Percentiles rank a stretch among this genome's conserved stretches.
Conservation (phyloP, 2,113 vertebrate species). For the Heterotilapia buettikoferi region DNA sequence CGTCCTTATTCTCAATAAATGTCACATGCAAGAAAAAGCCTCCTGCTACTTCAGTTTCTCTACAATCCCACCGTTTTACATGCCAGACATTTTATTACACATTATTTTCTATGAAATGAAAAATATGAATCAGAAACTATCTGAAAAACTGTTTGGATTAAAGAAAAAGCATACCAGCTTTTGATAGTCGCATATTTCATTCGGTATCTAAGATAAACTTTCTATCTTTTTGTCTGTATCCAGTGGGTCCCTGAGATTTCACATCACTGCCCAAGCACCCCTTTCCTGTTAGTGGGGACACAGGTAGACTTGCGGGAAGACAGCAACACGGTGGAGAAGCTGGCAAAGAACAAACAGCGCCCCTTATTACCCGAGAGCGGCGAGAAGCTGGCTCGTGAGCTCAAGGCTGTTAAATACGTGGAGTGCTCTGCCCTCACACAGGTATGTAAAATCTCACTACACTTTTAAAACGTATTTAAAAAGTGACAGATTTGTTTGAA, state of each 20-base stretch:
- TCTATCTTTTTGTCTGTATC: not conserved
- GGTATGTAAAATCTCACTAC: conserved; percentile 64
- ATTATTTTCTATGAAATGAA: not conserved
- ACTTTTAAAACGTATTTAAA: not conserved
- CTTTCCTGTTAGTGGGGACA: conserved; percentile 96
- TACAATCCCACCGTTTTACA: not conserved
- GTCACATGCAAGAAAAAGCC: not conserved
- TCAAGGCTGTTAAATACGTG: conserved; percentile 96
- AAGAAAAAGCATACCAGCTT: not conserved
- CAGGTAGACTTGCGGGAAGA: conserved; percentile 96
- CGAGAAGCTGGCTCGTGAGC: conserved; percentile 90
- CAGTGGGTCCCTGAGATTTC: conserved; percentile 99
- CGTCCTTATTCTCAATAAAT: not conserved
- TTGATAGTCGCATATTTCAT: not conserved
- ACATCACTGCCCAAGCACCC: conserved; percentile 96
- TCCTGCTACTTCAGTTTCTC: not conserved
- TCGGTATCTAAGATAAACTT: not conserved
- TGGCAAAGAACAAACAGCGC: conserved; percentile 99
- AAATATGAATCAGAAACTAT: not conserved
- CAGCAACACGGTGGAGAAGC: conserved; percentile 92
- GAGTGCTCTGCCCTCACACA: conserved; percentile 97
- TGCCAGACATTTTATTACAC: not conserved
- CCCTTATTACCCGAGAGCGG: conserved; percentile 89
- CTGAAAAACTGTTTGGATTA: not conserved
- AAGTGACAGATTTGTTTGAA: not conserved